A percentile compares a stretch with the other conserved stretches of the same genome.
Conservation (phyloP, 2,113 vertebrate species). For the Tricholaema leucomelas region DNA sequence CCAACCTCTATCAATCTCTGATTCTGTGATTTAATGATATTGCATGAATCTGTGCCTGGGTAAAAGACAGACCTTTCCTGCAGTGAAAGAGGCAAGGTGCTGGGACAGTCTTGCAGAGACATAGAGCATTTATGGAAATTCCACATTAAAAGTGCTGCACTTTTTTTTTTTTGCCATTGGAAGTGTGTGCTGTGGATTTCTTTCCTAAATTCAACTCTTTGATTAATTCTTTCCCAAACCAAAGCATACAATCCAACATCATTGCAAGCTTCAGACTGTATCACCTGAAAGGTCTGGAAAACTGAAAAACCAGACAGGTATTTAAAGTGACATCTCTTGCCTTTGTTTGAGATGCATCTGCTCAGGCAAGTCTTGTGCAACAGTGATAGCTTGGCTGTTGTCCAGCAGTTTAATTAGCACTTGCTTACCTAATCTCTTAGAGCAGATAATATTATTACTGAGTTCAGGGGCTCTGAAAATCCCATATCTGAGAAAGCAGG, state of each 20-base stretch:
- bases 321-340: neutral
- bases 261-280: neutral
- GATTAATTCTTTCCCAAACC: neutral
- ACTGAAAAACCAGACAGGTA: neutral
- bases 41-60: fast-evolving
- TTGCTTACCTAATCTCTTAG: constrained; percentile 60
- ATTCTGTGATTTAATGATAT: too few species aligned
- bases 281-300: neutral
- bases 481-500: constrained; percentile 1
- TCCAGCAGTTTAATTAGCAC: constrained; percentile 67
- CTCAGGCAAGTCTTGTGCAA: constrained; percentile 16
- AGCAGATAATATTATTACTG: constrained; percentile 61
- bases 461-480: constrained; percentile 52
- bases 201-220: neutral
- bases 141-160: fast-evolving
- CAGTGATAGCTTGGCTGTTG: constrained; percentile 16
- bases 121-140: neutral
- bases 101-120: neutral
- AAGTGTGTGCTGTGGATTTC: neutral
- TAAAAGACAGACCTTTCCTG: neutral
- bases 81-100: neutral
- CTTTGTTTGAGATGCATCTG: neutral
- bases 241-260: neutral
- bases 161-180: neutral
- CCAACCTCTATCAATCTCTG: too few species aligned